Conservation (phyloP, 1,140 invertebrate species). For the Dinoponera quadriceps region DNA sequence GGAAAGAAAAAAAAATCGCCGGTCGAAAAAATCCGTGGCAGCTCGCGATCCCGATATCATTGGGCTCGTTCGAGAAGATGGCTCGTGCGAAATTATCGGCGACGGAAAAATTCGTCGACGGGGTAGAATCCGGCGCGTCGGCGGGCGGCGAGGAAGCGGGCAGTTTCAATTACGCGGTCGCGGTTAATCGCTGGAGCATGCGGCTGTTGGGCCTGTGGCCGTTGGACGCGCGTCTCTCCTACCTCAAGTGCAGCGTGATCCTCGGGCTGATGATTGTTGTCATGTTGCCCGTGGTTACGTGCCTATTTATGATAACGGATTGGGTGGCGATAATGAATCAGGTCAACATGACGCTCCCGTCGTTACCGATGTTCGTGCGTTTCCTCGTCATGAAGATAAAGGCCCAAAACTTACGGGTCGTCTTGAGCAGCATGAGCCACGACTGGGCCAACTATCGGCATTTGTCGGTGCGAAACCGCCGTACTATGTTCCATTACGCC, state of each 20-base stretch:
- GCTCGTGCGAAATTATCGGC: no score
- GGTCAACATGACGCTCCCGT: not conserved
- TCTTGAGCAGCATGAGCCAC: not conserved
- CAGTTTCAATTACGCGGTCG: not conserved
- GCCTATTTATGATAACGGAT: not conserved
- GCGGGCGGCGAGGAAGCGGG: not conserved
- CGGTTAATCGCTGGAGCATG: not conserved
- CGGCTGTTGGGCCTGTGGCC: not conserved
- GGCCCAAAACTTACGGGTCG: not conserved
- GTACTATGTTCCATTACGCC: not conserved
- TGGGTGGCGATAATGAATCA: conserved; percentile 21
- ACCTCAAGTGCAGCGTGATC: not conserved
- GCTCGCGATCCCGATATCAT: no score
- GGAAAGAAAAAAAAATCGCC: no score
- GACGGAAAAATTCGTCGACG: no score
- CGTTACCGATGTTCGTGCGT: not conserved
- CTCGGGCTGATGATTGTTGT: not conserved
- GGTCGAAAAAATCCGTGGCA: no score
- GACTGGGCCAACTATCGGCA: not conserved
- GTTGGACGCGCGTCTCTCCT: not conserved
- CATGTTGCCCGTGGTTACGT: not conserved
- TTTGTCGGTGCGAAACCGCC: not conserved
- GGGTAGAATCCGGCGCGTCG: no score
- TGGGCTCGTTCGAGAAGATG: no score
- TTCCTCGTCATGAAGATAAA: not conserved